Percentiles rank a stretch among this genome's conserved stretches.
These are phyloP conservation scores for Gandaritis pyraliata DNA, from an alignment of 2,888 invertebrate species.

Conservation along the genomic window DNA sequence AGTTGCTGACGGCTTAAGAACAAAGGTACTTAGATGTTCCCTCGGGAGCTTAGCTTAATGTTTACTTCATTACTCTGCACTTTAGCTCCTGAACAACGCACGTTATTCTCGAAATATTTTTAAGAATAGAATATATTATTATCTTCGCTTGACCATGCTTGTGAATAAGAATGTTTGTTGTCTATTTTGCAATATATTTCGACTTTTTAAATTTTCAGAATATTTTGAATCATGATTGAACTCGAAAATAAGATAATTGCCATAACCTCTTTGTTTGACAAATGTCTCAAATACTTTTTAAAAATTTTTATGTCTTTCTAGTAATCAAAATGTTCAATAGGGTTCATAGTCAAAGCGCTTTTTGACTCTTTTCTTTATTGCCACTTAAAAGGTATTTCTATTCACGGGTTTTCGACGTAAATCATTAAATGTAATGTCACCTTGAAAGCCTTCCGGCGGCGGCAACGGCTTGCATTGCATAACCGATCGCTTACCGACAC, in stretches of 20 bases:
- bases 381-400: constrained; percentile 45
- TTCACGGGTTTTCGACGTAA: constrained; percentile 71
- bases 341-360: not conserved
- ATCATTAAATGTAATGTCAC: constrained; percentile 66
- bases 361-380: constrained; percentile 15
- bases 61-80: constrained; percentile 55
- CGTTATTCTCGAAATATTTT: not conserved
- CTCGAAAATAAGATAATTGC: no score
- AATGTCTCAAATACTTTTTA: no score
- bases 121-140: no score
- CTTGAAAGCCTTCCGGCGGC: constrained; percentile 53
- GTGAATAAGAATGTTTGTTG: no score
- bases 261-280: no score
- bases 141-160: no score
- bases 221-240: no score
- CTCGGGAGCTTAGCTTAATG: constrained; percentile 46
- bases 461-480: constrained; percentile 68
- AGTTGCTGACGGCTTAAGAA: constrained; percentile 6
- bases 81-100: constrained; percentile 47
- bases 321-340: no score
- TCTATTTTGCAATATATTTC: no score
- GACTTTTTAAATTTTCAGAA: no score
- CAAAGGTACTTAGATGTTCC: constrained; percentile 27
- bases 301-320: no score
- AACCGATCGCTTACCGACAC: constrained; percentile 74